A percentile compares a stretch with the other conserved stretches of the same genome.
Conservation (phyloP, 2,113 vertebrate species). For the Pluvianellus socialis region DNA sequence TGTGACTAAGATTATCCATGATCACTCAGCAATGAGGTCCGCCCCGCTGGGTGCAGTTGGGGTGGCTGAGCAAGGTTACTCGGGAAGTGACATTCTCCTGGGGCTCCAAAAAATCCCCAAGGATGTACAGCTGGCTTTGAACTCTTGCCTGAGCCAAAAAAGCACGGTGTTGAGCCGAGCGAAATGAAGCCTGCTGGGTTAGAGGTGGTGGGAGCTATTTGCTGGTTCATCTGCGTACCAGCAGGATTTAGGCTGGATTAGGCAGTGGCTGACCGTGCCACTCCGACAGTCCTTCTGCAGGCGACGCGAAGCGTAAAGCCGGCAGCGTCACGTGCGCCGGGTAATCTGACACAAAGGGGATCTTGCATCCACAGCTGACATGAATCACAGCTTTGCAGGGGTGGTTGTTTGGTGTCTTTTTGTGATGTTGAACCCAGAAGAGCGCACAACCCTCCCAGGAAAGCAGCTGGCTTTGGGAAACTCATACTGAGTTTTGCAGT, state of each 20-base stretch:
- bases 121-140: background rate
- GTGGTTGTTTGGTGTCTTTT: background rate
- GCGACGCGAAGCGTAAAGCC: background rate
- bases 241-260: background rate
- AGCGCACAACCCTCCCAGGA: background rate
- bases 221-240: background rate
- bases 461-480: background rate
- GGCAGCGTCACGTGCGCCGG: background rate
- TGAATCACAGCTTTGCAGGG: background rate
- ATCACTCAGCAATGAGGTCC: background rate
- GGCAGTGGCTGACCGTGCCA: background rate
- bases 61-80: background rate
- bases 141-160: fast-evolving
- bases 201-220: background rate
- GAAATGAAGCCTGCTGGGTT: background rate
- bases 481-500: background rate
- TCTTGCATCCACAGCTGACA: background rate
- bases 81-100: background rate
- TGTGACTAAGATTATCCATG: background rate
- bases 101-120: background rate
- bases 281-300: background rate
- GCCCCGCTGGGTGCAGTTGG: background rate
- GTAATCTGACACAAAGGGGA: background rate
- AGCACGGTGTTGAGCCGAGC: background rate
- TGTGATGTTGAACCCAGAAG: background rate